Evolutionary conservation across 2,888 invertebrate genomes (phyloP), one percentile per base, ranked within the genome.

Genomic region (Listrodromus nycthemerus): DNA sequence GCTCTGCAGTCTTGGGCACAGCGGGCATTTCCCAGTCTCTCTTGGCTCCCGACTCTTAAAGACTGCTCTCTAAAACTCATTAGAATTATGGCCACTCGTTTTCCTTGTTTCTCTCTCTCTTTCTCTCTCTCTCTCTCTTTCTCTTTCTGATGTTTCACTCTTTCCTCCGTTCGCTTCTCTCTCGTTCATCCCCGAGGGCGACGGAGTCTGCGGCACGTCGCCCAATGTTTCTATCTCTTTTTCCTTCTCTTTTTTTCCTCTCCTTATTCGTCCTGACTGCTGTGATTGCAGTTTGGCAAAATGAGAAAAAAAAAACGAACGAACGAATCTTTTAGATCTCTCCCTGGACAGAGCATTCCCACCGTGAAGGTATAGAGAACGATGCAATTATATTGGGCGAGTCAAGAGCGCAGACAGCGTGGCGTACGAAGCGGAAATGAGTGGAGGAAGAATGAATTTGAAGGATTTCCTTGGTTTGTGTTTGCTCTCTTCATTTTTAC

Each of bases 51-150:
- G 76, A 73, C 77, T 83, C 63, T 66, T 45, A 77, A 80, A 77
- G 83, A 83, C 73, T 76, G 48, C 55, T 73, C 77, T 77, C 80
- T 80, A 80, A 83, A 83, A 83, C 80, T 83, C 83, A 80, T 83
- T 83, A 83, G 83, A 83, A 83, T 83, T 77, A 83, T 83, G 66
- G 74, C 61, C 52, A 48, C 79, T 71, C 50, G 45, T 63, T 27
- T 67, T 61, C 48, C 37, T 71, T 71, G 71, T 80, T 50, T 74
- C n/a, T 63, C 73, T 77, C 79, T 52, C 58, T 75, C 74, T 80
- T 48, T 21, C 45, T 71, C 33, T 37, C 16, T 41, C 63, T 73
- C 41, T 80, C 74, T 80, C 37, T 21, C 45, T 71, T 27, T 37
- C 16, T 41, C 63, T 73, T 30, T 80, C 80, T 45, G 61, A 77